These are phyloP conservation scores for Caranx melampygus DNA, from an alignment of 2,113 vertebrate species.

Conservation along the genomic window DNA sequence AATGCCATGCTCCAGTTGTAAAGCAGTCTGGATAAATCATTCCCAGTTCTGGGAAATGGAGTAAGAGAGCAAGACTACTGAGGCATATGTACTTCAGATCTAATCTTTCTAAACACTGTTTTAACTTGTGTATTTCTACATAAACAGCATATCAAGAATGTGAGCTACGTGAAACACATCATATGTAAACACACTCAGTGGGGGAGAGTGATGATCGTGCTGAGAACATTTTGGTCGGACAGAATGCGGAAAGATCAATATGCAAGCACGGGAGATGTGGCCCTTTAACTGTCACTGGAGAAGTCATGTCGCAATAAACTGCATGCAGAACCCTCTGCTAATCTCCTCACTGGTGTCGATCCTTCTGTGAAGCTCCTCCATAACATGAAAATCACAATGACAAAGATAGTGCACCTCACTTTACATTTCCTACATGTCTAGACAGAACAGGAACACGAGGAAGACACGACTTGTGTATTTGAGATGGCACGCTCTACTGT, in stretches of 20 bases:
- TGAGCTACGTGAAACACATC: neutral
- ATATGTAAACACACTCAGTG: slow-evolving; percentile 42
- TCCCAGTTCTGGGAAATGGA: neutral
- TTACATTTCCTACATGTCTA: neutral
- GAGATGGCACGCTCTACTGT: slow-evolving; percentile 9
- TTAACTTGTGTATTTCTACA: slow-evolving; percentile 11
- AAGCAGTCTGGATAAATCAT: neutral
- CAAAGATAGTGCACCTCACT: neutral
- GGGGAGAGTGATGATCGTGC: neutral
- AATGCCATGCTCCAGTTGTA: neutral
- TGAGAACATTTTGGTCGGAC: neutral
- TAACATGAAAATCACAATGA: neutral
- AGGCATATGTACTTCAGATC: neutral
- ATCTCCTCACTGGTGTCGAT: slow-evolving; percentile 22
- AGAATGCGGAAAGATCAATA: slow-evolving; percentile 34
- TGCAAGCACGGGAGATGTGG: slow-evolving; percentile 31
- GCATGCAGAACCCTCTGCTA: slow-evolving; percentile 51
- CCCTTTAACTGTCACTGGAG: slow-evolving; percentile 38
- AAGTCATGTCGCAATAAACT: slow-evolving; percentile 58
- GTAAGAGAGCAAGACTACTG: neutral
- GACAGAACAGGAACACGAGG: neutral
- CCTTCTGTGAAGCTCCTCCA: slow-evolving; percentile 14
- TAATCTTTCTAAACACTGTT: neutral
- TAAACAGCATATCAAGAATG: slow-evolving; percentile 1
- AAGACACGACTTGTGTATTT: neutral